Percentiles rank a stretch among this genome's conserved stretches.
Conservation (phyloP, 2,888 invertebrate genomes). For the Hirtodrosophila cameraria region DNA sequence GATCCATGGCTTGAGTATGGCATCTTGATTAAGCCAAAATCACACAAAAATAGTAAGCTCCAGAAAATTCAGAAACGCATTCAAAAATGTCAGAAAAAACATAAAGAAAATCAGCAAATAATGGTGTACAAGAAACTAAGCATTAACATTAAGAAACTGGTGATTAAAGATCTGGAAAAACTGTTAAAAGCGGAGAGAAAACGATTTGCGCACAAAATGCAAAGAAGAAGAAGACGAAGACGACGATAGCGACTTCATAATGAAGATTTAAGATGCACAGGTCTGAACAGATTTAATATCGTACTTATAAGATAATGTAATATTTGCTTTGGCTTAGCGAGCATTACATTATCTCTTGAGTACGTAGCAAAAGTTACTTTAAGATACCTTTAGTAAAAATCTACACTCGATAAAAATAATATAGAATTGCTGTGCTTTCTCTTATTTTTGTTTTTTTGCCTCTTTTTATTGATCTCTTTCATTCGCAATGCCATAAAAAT, state of each 20-base stretch:
- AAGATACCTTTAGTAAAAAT: slow-evolving; percentile 16
- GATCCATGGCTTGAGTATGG: slow-evolving; percentile 41
- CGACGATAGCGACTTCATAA: neutral
- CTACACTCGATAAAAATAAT: slow-evolving; percentile 33
- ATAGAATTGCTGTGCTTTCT: slow-evolving; percentile 4
- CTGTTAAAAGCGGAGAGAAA: neutral
- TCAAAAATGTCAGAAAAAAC: neutral
- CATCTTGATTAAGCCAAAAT: neutral
- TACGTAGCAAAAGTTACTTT: neutral
- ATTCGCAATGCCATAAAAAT: slow-evolving; percentile 58
- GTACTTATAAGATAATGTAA: slow-evolving; percentile 4
- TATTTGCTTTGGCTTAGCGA: neutral
- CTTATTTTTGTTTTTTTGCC: too few relatives aligned
- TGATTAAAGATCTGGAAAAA: slow-evolving; percentile 40
- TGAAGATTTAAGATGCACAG: too few relatives aligned
- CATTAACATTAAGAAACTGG: slow-evolving; percentile 22
- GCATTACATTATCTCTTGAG: slow-evolving; percentile 4
- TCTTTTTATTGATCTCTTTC: slow-evolving; percentile 37
- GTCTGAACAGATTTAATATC: too few relatives aligned
- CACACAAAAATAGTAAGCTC: neutral
- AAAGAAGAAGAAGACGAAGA: neutral
- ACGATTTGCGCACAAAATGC: neutral
- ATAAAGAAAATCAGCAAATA: neutral
- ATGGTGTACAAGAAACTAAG: neutral
- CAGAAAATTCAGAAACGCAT: slow-evolving; percentile 13